phyloP scores from a whole-genome alignment of 2,113 vertebrate genomes.

The Tetraodon nigroviridis region DNA sequence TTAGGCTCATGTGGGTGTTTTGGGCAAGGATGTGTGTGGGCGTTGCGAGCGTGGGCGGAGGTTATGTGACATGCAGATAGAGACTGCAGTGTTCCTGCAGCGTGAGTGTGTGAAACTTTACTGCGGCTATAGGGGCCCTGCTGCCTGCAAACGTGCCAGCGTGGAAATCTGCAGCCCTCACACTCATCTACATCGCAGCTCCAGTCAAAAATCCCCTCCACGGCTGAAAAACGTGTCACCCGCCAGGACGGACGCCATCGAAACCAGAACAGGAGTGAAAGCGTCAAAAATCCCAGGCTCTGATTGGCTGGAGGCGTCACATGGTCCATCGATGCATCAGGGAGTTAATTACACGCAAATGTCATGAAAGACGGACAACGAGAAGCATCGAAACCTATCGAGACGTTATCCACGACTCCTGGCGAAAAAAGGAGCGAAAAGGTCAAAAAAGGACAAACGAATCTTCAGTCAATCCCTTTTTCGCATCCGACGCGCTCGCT shows the following conservation, averaged over 20 bases:
- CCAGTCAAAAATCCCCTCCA: constrained; percentile 16
- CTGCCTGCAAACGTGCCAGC: constrained; percentile 47
- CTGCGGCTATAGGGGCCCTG: constrained; percentile 58
- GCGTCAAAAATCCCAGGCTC: too few species aligned
- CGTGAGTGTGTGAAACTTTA: constrained; percentile 64
- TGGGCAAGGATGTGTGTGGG: constrained; percentile 71
- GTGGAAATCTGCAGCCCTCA: constrained; percentile 50
- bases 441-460: too few species aligned
- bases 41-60: constrained; percentile 60
- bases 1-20: constrained; percentile 64
- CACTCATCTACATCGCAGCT: constrained; percentile 14
- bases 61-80: constrained; percentile 71
- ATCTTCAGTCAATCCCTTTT: too few species aligned
- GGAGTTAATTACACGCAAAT: too few species aligned
- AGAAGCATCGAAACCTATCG: too few species aligned
- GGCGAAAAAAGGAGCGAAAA: too few species aligned
- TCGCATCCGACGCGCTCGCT: too few species aligned
- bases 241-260: not conserved
- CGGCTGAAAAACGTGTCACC: not conserved
- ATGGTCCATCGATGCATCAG: too few species aligned
- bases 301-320: too few species aligned
- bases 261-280: too few species aligned
- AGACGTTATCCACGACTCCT: too few species aligned
- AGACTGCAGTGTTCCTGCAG: constrained; percentile 63
- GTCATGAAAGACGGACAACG: too few species aligned